These are phyloP conservation scores for Peribatodes rhomboidaria DNA, from an alignment of 2,888 invertebrate species.

Conservation along the genomic window DNA sequence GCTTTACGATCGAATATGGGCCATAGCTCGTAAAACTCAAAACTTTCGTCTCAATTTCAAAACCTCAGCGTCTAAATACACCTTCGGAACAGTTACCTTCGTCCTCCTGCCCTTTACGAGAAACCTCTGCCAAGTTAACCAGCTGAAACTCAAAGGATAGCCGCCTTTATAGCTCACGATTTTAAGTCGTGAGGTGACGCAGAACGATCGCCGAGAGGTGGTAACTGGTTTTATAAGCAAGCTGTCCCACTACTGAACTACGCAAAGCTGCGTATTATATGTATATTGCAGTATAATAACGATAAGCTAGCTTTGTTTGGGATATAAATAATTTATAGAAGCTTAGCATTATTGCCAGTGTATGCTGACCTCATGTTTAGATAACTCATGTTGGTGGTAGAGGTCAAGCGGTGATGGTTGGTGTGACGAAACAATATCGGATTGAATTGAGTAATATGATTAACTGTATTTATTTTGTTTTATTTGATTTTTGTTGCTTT, in stretches of 20 bases:
- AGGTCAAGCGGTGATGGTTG: conserved; percentile 22
- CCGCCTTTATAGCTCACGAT: conserved; percentile 29
- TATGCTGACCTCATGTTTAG: conserved; percentile 25
- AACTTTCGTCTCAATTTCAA: conserved; percentile 62
- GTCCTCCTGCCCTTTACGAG: conserved; percentile 69
- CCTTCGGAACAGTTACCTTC: conserved; percentile 63
- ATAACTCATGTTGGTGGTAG: background rate
- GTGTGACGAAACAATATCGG: conserved; percentile 33
- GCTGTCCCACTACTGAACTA: conserved; percentile 69
- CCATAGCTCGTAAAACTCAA: conserved; percentile 46
- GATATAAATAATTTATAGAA: conserved; percentile 53
- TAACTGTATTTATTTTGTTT: conserved; percentile 21
- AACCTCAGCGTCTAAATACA: conserved; percentile 64
- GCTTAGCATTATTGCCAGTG: conserved; percentile 39
- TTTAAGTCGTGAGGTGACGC: conserved; percentile 42
- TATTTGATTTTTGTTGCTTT: conserved; percentile 13
- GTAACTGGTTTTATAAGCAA: conserved; percentile 63
- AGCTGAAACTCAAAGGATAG: conserved; percentile 32
- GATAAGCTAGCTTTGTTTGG: conserved; percentile 54
- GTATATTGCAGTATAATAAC: conserved; percentile 56
- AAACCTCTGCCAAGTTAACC: conserved; percentile 42
- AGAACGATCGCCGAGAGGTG: conserved; percentile 40
- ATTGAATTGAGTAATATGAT: conserved; percentile 29
- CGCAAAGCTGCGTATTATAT: conserved; percentile 58
- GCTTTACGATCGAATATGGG: conserved; percentile 47